Base-by-base conservation (phyloP, 2,797 vertebrate genomes). In the Acestrorhynchus altus region DNA sequence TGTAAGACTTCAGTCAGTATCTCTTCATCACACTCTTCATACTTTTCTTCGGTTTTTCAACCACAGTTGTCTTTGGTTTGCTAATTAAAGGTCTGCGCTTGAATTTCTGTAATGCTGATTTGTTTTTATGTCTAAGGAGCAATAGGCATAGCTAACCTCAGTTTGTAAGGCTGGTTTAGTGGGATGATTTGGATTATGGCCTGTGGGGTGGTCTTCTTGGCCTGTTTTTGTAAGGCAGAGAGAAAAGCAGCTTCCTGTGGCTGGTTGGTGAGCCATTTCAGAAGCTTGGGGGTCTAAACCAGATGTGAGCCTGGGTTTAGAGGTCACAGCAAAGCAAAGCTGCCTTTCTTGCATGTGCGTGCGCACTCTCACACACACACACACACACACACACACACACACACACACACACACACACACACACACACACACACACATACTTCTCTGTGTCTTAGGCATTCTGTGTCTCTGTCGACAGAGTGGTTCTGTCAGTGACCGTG, bases 391-490 rank as follows among this genome's bases (percentile, higher is more conserved):
- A 60, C 63, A 76, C 24, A 4, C 54, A 28, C n/a, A 20, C 31
- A 65, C 54, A 60, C 42, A 60, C 63, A 76, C n/a, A n/a, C n/a
- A n/a, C n/a, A 63, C 42, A 69, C 20, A 60, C 42, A 59, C 74
- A 59, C 65, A 69, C 35, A 46, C 56, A 63, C 22, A 71, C 46
- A 69, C 65, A 71, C 54, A 69, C 65, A 68, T 7, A 12, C 3
- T 75, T 64, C 74, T 65, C 63, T 74, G 70, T 69, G 61, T 95
- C 92, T 95, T 94, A 94, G 92, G 77, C 77, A 84, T 95, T 93
- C 95, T n/a, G n/a, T n/a, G n/a, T n/a, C 95, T 95, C 93, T 95
- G 91, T 95, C 94, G 94, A 94, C 93, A 92, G 93, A 94, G 94
- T 91, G 87, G 88, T 89, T 94, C 92, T 76, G 49, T 93, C 82